Evolutionary conservation across 2,888 invertebrate species (phyloP).

Genomic region (Pinctada fucata): DNA sequence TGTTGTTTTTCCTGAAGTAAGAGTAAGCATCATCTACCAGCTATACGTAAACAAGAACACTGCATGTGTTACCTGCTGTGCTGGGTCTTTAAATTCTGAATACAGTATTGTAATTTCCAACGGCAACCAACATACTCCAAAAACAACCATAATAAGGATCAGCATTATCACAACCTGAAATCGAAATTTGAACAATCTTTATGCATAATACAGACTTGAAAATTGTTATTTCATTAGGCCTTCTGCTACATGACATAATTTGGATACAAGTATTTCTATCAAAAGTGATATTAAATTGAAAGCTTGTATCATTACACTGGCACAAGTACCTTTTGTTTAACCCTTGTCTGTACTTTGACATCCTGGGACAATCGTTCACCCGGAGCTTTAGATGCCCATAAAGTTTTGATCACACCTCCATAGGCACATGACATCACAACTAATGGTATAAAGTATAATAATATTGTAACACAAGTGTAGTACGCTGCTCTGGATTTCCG

Average conservation of each 20-base stretch:
- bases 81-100: slow-evolving; percentile 36
- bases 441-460: slow-evolving; percentile 88
- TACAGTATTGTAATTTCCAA: slow-evolving; percentile 65
- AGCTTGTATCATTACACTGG: too few relatives aligned
- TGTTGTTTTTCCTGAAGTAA: too few relatives aligned
- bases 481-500: slow-evolving; percentile 82
- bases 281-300: too few relatives aligned
- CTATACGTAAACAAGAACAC: too few relatives aligned
- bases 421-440: slow-evolving; percentile 85
- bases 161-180: slow-evolving; percentile 72
- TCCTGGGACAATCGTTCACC: slow-evolving; percentile 73
- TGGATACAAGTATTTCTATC: too few relatives aligned
- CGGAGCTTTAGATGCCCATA: slow-evolving; percentile 77
- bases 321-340: slow-evolving; percentile 70
- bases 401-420: slow-evolving; percentile 84
- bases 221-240: too few relatives aligned
- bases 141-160: slow-evolving; percentile 63
- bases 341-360: slow-evolving; percentile 68
- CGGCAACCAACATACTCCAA: slow-evolving; percentile 71
- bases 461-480: slow-evolving; percentile 86
- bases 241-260: too few relatives aligned
- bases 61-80: neutral
- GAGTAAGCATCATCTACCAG: too few relatives aligned
- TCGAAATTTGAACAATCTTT: neutral
- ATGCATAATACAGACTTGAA: too few relatives aligned